Conservation (phyloP, 2,888 invertebrate species). For the Anagyrus pseudococci region DNA sequence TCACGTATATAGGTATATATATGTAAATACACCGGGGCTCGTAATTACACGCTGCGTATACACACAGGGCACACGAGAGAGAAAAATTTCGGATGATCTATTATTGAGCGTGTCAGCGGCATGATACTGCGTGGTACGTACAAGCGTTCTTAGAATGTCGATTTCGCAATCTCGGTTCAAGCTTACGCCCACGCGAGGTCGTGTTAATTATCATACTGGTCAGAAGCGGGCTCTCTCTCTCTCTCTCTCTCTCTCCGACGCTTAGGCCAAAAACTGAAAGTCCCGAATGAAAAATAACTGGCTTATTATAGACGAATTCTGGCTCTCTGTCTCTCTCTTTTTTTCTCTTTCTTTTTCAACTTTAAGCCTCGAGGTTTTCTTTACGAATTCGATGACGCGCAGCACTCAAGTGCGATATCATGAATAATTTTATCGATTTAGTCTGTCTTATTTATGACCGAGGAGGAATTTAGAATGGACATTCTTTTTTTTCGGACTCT, state of each 20-base stretch:
- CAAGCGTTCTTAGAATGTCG: slow-evolving; percentile 49
- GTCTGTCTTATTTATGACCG: too few species aligned
- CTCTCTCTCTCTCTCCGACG: slow-evolving; percentile 36
- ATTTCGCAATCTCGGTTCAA: slow-evolving; percentile 53
- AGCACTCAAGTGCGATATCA: too few species aligned
- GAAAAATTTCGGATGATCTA: background rate
- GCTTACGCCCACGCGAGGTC: slow-evolving; percentile 43
- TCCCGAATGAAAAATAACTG: background rate
- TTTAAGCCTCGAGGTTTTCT: too few species aligned
- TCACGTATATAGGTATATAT: too few species aligned
- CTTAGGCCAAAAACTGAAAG: background rate
- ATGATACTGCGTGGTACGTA: background rate
- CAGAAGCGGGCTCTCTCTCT: slow-evolving; percentile 38
- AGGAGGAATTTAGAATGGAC: too few species aligned
- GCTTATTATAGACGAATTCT: slow-evolving; percentile 2
- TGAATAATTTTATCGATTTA: too few species aligned
- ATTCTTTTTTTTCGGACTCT: too few species aligned
- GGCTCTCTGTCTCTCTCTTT: too few species aligned
- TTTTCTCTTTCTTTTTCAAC: too few species aligned
- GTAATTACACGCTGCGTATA: too few species aligned
- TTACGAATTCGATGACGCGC: too few species aligned
- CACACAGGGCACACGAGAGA: background rate
- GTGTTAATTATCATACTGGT: slow-evolving; percentile 37
- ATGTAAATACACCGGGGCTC: too few species aligned
- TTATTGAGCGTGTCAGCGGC: background rate